Percentiles rank a stretch among this genome's conserved stretches.
Conservation (phyloP, 2,797 vertebrate species). For the Characodon lateralis region DNA sequence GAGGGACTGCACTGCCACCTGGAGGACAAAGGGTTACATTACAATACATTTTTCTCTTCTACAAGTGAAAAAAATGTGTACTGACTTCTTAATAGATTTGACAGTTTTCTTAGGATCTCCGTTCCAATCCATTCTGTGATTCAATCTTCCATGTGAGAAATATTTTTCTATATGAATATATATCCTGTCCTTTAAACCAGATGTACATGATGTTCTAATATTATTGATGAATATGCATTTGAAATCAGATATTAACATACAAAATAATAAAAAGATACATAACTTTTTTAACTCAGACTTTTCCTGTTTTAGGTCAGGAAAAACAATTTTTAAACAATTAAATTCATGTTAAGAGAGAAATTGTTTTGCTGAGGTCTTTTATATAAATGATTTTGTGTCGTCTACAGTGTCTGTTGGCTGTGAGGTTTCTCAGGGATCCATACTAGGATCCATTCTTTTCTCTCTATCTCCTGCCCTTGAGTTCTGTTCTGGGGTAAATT, state of each 20-base stretch:
- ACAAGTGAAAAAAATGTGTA: background rate
- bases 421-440: too few relatives aligned
- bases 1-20: conserved; percentile 87
- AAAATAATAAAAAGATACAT: background rate
- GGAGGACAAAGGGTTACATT: conserved; percentile 57
- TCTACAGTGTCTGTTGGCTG: too few relatives aligned
- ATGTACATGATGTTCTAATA: background rate
- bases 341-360: background rate
- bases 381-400: too few relatives aligned
- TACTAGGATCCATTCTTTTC: too few relatives aligned
- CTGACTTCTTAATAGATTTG: background rate
- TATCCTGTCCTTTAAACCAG: too few relatives aligned
- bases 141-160: background rate
- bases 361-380: background rate
- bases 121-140: background rate
- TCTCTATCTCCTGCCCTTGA: too few relatives aligned
- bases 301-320: background rate
- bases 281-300: background rate
- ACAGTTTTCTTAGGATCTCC: background rate
- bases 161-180: background rate
- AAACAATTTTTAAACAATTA: too few relatives aligned
- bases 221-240: background rate
- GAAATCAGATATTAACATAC: background rate
- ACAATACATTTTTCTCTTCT: conserved; percentile 31
- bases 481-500: too few relatives aligned